These are phyloP conservation scores for Daphoenositta chrysoptera DNA, from an alignment of 2,113 vertebrate species.

Conservation along the genomic window DNA sequence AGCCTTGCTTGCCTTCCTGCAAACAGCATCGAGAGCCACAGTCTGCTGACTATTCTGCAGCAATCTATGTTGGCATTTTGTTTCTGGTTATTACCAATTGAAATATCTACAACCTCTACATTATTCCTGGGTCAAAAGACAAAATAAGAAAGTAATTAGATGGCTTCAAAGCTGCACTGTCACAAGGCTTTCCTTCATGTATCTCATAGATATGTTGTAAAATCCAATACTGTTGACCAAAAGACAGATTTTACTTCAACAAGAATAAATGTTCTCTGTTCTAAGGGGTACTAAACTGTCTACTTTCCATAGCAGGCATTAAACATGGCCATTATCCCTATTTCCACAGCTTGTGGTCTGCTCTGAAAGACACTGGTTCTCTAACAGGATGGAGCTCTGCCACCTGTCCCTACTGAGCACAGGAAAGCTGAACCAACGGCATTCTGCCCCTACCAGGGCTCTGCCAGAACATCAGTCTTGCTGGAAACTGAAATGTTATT, in stretches of 20 bases:
- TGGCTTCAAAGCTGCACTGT: not conserved
- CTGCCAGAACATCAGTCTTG: not conserved
- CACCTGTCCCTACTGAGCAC: not conserved
- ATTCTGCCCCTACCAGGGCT: not conserved
- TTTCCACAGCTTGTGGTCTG: not conserved
- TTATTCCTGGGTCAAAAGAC: not conserved
- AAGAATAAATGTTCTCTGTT: not conserved
- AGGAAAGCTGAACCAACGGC: not conserved
- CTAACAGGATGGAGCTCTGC: not conserved
- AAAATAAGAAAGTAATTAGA: not conserved
- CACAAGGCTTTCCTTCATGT: not conserved
- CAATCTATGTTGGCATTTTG: not conserved
- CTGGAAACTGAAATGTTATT: not conserved
- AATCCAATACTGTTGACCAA: not conserved
- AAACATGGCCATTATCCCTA: not conserved
- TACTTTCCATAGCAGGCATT: not conserved
- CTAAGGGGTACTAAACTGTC: not conserved
- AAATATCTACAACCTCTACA: not conserved
- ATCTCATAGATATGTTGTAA: not conserved
- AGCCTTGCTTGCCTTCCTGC: not conserved
- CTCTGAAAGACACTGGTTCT: not conserved
- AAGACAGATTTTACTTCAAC: not conserved
- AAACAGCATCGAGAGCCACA: not conserved
- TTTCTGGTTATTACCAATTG: not conserved
- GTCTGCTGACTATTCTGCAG: not conserved